These are phyloP conservation scores for Darevskia nairensis DNA, from an alignment of 2,797 vertebrate species.

Conservation along the genomic window DNA sequence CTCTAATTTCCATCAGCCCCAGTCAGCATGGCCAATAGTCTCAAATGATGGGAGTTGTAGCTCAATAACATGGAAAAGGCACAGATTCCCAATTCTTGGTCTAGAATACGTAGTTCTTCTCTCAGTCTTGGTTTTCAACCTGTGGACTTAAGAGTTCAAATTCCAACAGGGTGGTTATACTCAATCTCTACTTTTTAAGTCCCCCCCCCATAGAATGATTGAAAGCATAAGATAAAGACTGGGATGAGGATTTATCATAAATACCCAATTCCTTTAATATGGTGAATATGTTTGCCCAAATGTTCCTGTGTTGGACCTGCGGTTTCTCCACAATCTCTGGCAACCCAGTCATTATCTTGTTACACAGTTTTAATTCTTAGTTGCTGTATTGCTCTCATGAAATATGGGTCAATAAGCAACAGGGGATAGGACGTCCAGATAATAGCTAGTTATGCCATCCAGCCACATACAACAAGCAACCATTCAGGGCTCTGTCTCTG, in stretches of 20 bases:
- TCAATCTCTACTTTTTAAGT: no score
- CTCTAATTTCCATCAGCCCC: no score
- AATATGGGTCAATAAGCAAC: neutral
- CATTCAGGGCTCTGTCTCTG: neutral
- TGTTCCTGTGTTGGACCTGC: slow-evolving; percentile 1
- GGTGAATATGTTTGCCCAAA: neutral
- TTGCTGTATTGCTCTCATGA: no score
- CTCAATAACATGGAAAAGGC: no score
- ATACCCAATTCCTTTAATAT: no score
- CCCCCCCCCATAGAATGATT: neutral
- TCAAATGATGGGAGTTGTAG: no score
- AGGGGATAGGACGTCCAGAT: neutral
- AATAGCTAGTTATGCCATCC: neutral
- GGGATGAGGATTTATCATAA: neutral
- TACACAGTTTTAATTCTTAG: slow-evolving; percentile 13
- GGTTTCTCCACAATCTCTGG: neutral
- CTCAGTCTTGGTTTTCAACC: neutral
- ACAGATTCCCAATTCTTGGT: neutral
- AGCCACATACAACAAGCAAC: neutral
- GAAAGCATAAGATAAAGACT: neutral
- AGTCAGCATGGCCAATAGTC: no score
- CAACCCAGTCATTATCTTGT: neutral
- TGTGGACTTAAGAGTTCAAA: neutral
- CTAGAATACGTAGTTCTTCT: neutral
- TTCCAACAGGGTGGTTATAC: neutral